These are phyloP conservation scores for Opisthograptis luteolata DNA, from an alignment of 2,888 invertebrate species.

Conservation along the genomic window DNA sequence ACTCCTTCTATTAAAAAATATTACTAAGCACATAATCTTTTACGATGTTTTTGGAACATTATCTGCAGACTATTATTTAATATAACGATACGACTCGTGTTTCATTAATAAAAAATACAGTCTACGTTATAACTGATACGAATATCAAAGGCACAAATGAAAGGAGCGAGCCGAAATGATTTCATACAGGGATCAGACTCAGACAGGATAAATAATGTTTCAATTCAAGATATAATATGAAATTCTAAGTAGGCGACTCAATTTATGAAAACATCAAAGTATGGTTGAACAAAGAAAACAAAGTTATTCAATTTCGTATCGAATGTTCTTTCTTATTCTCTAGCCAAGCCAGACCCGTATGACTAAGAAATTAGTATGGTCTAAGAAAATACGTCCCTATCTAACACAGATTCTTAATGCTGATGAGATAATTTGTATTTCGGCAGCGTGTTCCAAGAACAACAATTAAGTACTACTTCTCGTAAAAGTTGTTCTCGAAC, in stretches of 20 bases:
- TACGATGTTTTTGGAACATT: slow-evolving; percentile 10
- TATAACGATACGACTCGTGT: slow-evolving; percentile 11
- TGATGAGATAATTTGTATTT: slow-evolving; percentile 23
- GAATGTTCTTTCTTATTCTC: slow-evolving; percentile 5
- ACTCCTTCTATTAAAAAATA: slow-evolving; percentile 10
- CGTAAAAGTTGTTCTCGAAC: slow-evolving; percentile 60
- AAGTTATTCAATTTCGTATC: slow-evolving; percentile 1
- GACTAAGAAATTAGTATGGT: slow-evolving; percentile 8
- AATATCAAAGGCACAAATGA: slow-evolving; percentile 23
- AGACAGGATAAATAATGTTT: slow-evolving; percentile 28
- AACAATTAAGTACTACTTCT: slow-evolving; percentile 56
- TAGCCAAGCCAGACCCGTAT: no score
- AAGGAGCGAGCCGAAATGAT: slow-evolving; percentile 13
- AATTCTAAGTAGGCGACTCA: slow-evolving; percentile 24
- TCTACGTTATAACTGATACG: slow-evolving; percentile 14
- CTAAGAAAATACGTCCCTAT: background rate
- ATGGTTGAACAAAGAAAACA: slow-evolving; percentile 3
- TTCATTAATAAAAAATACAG: slow-evolving; percentile 20
- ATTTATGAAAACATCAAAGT: slow-evolving; percentile 21
- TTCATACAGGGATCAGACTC: slow-evolving; percentile 26
- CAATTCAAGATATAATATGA: slow-evolving; percentile 30
- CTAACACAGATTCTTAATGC: slow-evolving; percentile 17
- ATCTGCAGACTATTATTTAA: slow-evolving; percentile 2
- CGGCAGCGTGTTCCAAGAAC: slow-evolving; percentile 22
- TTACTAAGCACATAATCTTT: slow-evolving; percentile 3